Percentiles rank a stretch among this genome's conserved stretches.
Evolutionary conservation across 2,113 vertebrate genomes (phyloP).

Genomic region (Climacteris rufus): DNA sequence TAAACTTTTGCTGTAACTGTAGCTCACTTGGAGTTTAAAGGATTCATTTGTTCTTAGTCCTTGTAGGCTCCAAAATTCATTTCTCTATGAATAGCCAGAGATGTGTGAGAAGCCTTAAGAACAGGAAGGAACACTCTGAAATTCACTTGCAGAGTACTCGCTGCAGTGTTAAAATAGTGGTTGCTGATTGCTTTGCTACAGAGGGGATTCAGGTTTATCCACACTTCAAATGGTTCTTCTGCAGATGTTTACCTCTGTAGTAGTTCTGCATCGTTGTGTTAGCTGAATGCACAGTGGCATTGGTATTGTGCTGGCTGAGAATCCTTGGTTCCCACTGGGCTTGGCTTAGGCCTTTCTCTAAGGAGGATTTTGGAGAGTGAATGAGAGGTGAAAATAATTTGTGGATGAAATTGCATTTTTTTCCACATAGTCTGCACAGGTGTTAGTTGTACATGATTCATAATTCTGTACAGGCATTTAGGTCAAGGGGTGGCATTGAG

Average conservation of each 20-base stretch:
- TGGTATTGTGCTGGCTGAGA: background rate
- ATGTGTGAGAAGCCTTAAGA: background rate
- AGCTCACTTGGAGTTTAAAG: background rate
- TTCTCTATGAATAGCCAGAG: background rate
- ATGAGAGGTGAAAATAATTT: background rate
- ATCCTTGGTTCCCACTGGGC: background rate
- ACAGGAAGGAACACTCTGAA: background rate
- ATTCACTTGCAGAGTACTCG: rapidly evolving
- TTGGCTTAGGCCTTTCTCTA: background rate
- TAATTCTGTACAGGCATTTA: background rate
- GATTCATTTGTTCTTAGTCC: background rate
- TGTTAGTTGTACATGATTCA: background rate
- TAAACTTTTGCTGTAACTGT: background rate
- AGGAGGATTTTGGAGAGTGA: background rate
- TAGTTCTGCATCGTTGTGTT: background rate
- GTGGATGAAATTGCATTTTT: background rate
- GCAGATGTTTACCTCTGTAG: background rate
- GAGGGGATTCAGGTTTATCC: background rate
- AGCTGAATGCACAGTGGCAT: background rate
- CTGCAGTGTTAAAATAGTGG: background rate
- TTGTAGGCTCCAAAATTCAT: background rate
- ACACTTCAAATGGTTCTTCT: background rate
- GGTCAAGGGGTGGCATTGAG: background rate
- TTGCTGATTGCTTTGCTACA: background rate
- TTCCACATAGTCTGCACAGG: background rate